Conservation (phyloP, 1,140 invertebrate genomes). For the Philopotamus ludificatus region DNA sequence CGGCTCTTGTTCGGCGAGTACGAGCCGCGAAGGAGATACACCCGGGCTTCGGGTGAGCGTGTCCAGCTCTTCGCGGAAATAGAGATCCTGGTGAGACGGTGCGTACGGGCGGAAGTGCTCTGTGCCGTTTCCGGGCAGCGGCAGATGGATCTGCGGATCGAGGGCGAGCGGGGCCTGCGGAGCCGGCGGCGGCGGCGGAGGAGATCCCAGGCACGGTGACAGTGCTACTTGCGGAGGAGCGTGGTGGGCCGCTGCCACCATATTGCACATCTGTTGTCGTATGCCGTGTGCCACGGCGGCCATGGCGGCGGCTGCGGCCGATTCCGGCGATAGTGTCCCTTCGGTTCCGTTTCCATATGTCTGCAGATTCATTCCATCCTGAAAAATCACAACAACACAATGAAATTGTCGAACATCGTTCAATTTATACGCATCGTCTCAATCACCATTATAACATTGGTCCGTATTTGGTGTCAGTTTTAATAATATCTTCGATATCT, state of each 20-base stretch:
- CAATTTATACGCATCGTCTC: too few relatives aligned
- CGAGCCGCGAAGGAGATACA: constrained; percentile 7
- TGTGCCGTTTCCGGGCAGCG: constrained; percentile 42
- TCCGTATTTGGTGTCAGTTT: too few relatives aligned
- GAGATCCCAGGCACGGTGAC: constrained; percentile 51
- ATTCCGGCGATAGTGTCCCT: constrained; percentile 62
- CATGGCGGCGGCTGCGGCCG: constrained; percentile 68
- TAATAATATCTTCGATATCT: too few relatives aligned
- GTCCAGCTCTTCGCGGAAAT: constrained; percentile 36
- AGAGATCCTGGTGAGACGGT: constrained; percentile 48
- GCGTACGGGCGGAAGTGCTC: constrained; percentile 53
- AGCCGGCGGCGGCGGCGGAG: constrained; percentile 51
- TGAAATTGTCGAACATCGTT: too few relatives aligned
- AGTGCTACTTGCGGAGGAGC: constrained; percentile 48
- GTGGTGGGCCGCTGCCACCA: constrained; percentile 52
- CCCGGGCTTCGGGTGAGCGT: constrained; percentile 14
- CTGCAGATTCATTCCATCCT: constrained; percentile 54
- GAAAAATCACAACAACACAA: constrained; percentile 46
- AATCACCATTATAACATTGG: too few relatives aligned
- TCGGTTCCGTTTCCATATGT: constrained; percentile 59
- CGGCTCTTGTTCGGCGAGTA: constrained; percentile 12
- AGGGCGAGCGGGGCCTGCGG: constrained; percentile 32
- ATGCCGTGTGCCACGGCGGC: constrained; percentile 69
- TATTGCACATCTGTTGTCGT: constrained; percentile 55
- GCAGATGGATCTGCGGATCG: constrained; percentile 38